Evolutionary conservation across 2,797 vertebrate species (phyloP), one percentile per base, ranked within the genome.

Genomic region (Coregonus ussuriensis): DNA sequence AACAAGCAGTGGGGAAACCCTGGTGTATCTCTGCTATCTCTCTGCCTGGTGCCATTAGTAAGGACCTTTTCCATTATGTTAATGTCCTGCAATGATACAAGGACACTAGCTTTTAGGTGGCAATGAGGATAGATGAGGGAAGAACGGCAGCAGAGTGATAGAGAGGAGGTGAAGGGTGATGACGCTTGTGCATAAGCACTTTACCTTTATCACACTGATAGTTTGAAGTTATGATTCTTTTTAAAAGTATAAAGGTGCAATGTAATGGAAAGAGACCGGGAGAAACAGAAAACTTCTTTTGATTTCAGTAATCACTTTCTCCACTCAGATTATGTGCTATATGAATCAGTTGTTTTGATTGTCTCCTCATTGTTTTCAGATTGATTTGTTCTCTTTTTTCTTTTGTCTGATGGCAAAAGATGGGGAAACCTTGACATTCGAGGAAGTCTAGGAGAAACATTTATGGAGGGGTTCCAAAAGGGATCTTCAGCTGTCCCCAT

Each of bases 221-320:
- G 82, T 85, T 85, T 67, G 7, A 47, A 47, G 9, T 84, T 81
- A 78, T n/a, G 14, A 63, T 67, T 16, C 78, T 85, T 86, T 84
- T 35, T 83, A 77, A 81, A 76, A 86, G 80, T 71, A 77, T 47
- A 72, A 67, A 81, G 72, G 71, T 71, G 75, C 71, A 75, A 41
- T 7, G 54, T 76, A 52, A 76, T 79, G 73, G 82, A 85, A 80
- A 74, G 18, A 18, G 53, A 47, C 7, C 9, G 53, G 53, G 37
- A 74, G 79, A 76, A 69, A 83, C 41, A 74, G 71, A 83, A 83
- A 81, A 67, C 86, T 82, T 89, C 88, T 81, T 86, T 77, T 78
- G 78, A 73, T 82, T 77, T 68, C 77, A 66, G 81, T 91, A 88
- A 90, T 91, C 89, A 85, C 81, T 89, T 91, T 89, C 84, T 73